phyloP scores from a whole-genome alignment of 2,888 invertebrate species.

The Pelosia muscerda region DNA sequence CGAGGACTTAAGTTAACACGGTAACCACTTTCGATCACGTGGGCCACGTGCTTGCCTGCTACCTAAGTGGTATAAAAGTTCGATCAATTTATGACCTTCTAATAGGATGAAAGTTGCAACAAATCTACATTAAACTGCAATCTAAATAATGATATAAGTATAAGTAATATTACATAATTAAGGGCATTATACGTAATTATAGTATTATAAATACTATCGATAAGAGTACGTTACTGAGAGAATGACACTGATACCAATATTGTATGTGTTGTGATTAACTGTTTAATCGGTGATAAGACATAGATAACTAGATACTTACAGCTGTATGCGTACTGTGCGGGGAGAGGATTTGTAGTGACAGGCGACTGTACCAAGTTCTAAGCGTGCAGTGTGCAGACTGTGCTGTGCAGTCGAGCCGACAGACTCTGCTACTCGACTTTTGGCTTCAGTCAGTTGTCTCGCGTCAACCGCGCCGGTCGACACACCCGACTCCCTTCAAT shows the following conservation, averaged over 20 bases:
- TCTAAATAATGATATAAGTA: background rate
- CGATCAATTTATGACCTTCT: background rate
- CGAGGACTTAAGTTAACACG: too few relatives aligned
- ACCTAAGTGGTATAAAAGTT: background rate
- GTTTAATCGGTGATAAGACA: slow-evolving; percentile 46
- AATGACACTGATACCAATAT: slow-evolving; percentile 27
- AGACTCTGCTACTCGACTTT: slow-evolving; percentile 17
- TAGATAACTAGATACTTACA: too few relatives aligned
- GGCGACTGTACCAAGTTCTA: background rate
- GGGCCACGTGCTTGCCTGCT: too few relatives aligned
- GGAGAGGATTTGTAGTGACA: slow-evolving; percentile 40
- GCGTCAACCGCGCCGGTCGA: slow-evolving; percentile 65
- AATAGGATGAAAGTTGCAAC: slow-evolving; percentile 6
- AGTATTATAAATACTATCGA: slow-evolving; percentile 13
- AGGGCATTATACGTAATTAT: slow-evolving; percentile 15
- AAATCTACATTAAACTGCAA: background rate
- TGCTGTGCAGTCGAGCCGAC: slow-evolving; percentile 34
- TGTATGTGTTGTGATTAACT: slow-evolving; percentile 27
- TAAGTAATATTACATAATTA: slow-evolving; percentile 21
- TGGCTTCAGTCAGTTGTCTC: slow-evolving; percentile 64
- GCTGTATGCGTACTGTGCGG: slow-evolving; percentile 45
- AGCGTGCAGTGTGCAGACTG: slow-evolving; percentile 8
- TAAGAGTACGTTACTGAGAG: slow-evolving; percentile 16
- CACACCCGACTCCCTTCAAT: slow-evolving; percentile 47
- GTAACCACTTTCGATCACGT: too few relatives aligned